Conservation (phyloP, 2,888 invertebrate species). For the Cosmia trapezina region DNA sequence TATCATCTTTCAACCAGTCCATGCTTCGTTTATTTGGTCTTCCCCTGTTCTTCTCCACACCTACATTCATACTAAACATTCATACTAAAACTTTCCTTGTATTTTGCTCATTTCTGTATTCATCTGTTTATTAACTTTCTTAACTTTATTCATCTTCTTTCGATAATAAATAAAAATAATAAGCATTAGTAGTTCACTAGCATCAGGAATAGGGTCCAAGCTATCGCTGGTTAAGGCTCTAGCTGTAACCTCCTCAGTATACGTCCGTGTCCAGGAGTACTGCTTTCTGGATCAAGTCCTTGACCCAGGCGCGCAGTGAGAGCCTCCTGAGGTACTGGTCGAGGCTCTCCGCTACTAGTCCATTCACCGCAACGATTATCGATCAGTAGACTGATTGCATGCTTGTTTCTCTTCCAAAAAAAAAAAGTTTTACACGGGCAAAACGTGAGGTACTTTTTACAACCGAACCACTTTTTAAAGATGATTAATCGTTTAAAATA, state of each 20-base stretch:
- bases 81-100: neutral
- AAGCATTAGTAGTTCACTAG: too few relatives aligned
- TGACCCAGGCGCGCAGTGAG: neutral
- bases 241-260: neutral
- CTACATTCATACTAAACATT: neutral
- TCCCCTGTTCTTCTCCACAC: neutral
- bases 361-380: neutral
- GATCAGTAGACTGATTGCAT: too few relatives aligned
- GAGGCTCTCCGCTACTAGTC: neutral
- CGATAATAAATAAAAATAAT: neutral
- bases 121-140: neutral
- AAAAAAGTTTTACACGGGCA: neutral
- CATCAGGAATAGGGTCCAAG: neutral
- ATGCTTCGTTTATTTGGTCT: neutral
- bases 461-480: slow-evolving; percentile 3
- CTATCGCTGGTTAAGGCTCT: too few relatives aligned
- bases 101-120: neutral
- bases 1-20: neutral
- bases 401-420: neutral
- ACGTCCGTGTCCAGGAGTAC: too few relatives aligned
- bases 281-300: too few relatives aligned
- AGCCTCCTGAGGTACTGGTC: neutral
- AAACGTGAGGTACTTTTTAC: neutral
- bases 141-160: neutral
- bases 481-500: slow-evolving; percentile 1